Conservation (phyloP, 2,888 invertebrate genomes). For the Cryptocephalus moraei region DNA sequence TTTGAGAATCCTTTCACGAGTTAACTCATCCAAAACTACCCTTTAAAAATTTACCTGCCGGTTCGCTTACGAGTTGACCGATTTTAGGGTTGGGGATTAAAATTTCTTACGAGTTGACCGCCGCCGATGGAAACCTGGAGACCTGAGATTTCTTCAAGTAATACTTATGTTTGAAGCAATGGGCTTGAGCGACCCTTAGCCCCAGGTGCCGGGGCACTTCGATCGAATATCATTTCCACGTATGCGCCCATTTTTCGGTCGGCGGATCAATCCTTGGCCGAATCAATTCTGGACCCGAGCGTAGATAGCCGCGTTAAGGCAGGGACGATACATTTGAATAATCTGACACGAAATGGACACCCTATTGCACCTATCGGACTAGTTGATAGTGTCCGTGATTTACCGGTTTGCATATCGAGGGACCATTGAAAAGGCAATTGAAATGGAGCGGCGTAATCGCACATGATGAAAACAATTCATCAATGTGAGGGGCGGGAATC, state of each 20-base stretch:
- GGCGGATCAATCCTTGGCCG: not conserved
- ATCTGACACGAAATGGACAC: constrained; percentile 28
- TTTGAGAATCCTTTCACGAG: no score
- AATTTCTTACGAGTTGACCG: no score
- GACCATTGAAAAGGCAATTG: constrained; percentile 41
- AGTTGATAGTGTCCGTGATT: constrained; percentile 38
- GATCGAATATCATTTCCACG: no score
- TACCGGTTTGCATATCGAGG: constrained; percentile 35
- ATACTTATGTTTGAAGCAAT: no score
- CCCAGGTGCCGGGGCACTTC: no score
- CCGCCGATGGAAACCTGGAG: no score
- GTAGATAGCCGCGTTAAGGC: constrained; percentile 19
- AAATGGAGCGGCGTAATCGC: constrained; percentile 40
- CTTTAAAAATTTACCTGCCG: no score
- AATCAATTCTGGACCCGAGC: not conserved
- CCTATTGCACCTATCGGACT: constrained; percentile 30
- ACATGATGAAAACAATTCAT: constrained; percentile 43
- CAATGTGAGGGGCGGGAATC: constrained; percentile 31
- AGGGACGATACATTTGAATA: constrained; percentile 21
- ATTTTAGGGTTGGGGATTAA: no score
- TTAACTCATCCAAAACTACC: no score
- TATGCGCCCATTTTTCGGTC: not conserved
- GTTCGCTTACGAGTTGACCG: no score
- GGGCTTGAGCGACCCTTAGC: no score
- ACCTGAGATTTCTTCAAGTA: no score